Evolutionary conservation across 2,888 invertebrate genomes (phyloP), one percentile per base, ranked within the genome.

Genomic region (Hyles lineata): DNA sequence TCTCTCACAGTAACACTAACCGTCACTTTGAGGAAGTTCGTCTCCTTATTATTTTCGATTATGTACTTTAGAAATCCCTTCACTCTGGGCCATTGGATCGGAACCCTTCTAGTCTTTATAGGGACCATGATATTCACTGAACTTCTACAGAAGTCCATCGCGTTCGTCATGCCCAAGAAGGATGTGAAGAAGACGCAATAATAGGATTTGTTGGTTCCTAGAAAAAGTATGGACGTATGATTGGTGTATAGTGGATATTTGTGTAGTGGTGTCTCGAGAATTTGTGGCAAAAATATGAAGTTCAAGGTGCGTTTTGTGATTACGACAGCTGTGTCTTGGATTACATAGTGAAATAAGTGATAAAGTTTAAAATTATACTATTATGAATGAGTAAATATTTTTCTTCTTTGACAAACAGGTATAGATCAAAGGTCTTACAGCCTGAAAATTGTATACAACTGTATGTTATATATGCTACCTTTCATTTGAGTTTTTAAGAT

Each of bases 1-100:
- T 99, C 99, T 0, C 91, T 99, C 63, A 98, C 98, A 0, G 99
- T 99, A 1, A 99, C 99, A 0, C 94, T 99, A 79, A 98, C 99
- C 0, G 97, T 99, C 50, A 99, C 99, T 0, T 91, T 99, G 72
- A 95, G 99, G 70, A 99, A 99, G 92, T 99, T 99, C 87, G 96
- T 98, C 52, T 99, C 99, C 0, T 94, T 99, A 58, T 90, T 99
- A n/a, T 97, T 99, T 87, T 99, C 99, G 0, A 99, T 99, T 80
- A 82, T 98, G 70, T 98, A 99, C 90, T 99, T 99, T 88, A 96
- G 96, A 82, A 99, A 99, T 95, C 97, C 98, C 0, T 99, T 99
- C 86, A 99, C 99, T 0, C 11, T 96, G 0, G 96, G 96, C 67
- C 99, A 99, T 88, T 99, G 99, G 98, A 83, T 98, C 59, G 99